Evolutionary conservation across 2,797 vertebrate species (phyloP), one percentile per base, ranked within the genome.

Genomic region (Eurystomus glaucurus): DNA sequence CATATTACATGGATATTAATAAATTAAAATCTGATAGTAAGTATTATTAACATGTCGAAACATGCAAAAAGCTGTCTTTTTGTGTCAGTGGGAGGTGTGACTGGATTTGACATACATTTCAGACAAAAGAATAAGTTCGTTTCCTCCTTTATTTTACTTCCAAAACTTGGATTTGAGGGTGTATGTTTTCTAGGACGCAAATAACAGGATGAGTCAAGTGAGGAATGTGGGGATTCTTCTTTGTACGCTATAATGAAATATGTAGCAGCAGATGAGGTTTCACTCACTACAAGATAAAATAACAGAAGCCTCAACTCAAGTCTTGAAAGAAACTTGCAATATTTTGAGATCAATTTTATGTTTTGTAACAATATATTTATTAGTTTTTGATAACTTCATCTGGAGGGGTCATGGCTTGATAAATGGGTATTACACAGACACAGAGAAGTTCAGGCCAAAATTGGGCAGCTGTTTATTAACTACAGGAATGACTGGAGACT

Each of bases 81-180:
- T 5, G 5, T 18, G 88, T 70, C 52, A 57, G 14, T 68, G 28
- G 43, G 48, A 93, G 29, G 4, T 23, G 31, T 8, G 2, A 64
- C 18, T 75, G n/a, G 25, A 72, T 84, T 65, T 84, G 39, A 31
- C 2, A 22, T 46, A 57, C 9, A 46, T 70, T 84, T 45, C 74
- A 65, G 46, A 57, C 23, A 58, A 91, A 93, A 75, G 25, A 75
- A 11, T 20, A 64, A 54, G 2, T 37, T 74, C 1, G 55, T 75
- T 93, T 88, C 57, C 37, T 84, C 31, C 43, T 77, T 74, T 74
- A 71, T 88, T 90, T 71, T 58, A 45, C 37, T 88, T 93, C 21
- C 50, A 92, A 33, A 92, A 35, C 41, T 52, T 80, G n/a, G 23
- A 39, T 70, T 92, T 76, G n/a, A 62, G n/a, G 11, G 2, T 25